Percentiles rank a stretch among this genome's conserved stretches.
These are phyloP conservation scores for Synanceia verrucosa DNA, from an alignment of 2,797 vertebrate species.

Conservation along the genomic window DNA sequence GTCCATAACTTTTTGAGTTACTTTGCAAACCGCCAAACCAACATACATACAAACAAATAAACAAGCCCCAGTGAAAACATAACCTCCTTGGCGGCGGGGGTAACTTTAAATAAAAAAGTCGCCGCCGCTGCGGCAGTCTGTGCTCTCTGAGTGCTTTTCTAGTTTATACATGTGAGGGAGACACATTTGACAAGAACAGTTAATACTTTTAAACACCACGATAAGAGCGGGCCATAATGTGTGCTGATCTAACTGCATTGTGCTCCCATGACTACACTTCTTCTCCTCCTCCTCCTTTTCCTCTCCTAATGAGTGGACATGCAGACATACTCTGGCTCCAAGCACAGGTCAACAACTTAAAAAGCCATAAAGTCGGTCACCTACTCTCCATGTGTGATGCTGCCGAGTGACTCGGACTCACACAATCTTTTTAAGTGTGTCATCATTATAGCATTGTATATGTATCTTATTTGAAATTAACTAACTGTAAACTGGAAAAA, in stretches of 20 bases:
- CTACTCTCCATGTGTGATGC: constrained; percentile 29
- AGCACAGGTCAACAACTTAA: constrained; percentile 70
- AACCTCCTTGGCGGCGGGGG: too few relatives aligned
- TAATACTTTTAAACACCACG: constrained; percentile 7
- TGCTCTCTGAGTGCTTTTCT: too few relatives aligned
- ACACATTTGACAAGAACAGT: constrained; percentile 7
- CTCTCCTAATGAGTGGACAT: constrained; percentile 55
- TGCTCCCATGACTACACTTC: constrained; percentile 29
- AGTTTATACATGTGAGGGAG: too few relatives aligned
- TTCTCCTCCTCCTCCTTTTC: not conserved
- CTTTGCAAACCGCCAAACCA: too few relatives aligned
- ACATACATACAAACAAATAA: too few relatives aligned
- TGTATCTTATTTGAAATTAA: not conserved
- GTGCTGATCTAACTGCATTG: constrained; percentile 33
- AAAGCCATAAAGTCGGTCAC: constrained; percentile 78
- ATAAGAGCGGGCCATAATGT: constrained; percentile 20
- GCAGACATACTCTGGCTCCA: constrained; percentile 64
- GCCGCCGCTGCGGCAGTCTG: too few relatives aligned
- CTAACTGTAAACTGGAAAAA: not conserved
- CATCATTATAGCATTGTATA: not conserved
- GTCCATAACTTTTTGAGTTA: too few relatives aligned
- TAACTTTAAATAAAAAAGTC: too few relatives aligned
- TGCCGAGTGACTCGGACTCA: not conserved
- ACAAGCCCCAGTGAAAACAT: too few relatives aligned
- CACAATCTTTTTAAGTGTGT: not conserved